These are phyloP conservation scores for Harpegnathos saltator DNA, from an alignment of 1,140 invertebrate genomes.

Conservation along the genomic window DNA sequence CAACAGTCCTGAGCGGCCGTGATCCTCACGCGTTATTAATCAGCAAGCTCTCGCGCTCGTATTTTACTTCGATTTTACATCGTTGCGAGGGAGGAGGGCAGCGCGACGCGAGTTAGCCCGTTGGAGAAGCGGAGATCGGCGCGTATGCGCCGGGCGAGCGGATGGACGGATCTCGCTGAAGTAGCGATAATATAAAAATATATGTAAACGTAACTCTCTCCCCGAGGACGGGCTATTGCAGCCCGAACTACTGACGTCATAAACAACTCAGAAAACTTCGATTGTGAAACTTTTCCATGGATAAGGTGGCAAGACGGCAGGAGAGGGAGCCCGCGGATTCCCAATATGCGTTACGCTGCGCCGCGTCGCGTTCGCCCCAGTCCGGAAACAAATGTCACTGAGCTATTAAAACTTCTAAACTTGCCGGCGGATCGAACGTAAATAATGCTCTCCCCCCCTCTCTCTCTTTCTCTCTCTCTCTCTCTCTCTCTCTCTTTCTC, in stretches of 20 bases:
- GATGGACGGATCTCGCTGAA: slow-evolving; percentile 37
- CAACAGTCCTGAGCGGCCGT: neutral
- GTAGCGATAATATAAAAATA: slow-evolving; percentile 69
- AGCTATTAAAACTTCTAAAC: slow-evolving; percentile 78
- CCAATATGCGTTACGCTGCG: slow-evolving; percentile 68
- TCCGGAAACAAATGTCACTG: slow-evolving; percentile 77
- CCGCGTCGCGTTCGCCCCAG: slow-evolving; percentile 36
- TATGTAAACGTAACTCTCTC: slow-evolving; percentile 64
- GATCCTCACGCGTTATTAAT: neutral
- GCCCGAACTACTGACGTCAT: slow-evolving; percentile 74
- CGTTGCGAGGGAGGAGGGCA: too few species aligned
- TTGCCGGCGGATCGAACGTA: slow-evolving; percentile 45
- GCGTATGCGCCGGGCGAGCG: slow-evolving; percentile 37
- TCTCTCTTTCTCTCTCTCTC: neutral
- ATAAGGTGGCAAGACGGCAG: slow-evolving; percentile 66
- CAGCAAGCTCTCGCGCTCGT: neutral
- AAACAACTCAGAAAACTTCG: slow-evolving; percentile 85
- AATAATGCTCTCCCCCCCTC: slow-evolving; percentile 64
- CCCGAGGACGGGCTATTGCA: slow-evolving; percentile 44
- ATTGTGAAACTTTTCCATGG: slow-evolving; percentile 83
- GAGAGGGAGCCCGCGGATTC: too few species aligned
- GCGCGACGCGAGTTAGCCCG: neutral
- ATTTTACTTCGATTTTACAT: slow-evolving; percentile 6
- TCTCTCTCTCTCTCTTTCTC: slow-evolving; percentile 6
- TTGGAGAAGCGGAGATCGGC: neutral